These are phyloP conservation scores for Nemoura dubitans DNA, from an alignment of 2,888 invertebrate genomes.

Conservation along the genomic window DNA sequence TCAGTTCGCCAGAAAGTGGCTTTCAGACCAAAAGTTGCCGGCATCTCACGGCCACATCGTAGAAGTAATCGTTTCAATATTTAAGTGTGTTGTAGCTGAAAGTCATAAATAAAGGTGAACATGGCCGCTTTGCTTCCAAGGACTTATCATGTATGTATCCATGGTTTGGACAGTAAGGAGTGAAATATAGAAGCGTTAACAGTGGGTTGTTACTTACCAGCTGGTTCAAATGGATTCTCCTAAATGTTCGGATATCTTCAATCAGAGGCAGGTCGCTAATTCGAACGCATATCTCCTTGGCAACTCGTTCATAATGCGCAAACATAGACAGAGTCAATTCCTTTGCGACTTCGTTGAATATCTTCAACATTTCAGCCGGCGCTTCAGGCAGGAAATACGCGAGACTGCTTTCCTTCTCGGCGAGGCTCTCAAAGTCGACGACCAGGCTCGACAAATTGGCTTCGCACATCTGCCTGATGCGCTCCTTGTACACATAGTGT, in stretches of 20 bases:
- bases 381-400: slow-evolving; percentile 98
- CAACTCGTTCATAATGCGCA: slow-evolving; percentile 95
- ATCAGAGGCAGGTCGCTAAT: slow-evolving; percentile 95
- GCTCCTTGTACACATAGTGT: slow-evolving; percentile 89
- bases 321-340: slow-evolving; percentile 92
- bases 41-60: too few species aligned
- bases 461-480: slow-evolving; percentile 94
- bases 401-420: slow-evolving; percentile 88
- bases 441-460: slow-evolving; percentile 85
- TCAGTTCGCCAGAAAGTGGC: too few species aligned
- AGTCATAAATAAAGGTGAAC: too few species aligned
- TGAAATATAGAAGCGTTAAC: too few species aligned
- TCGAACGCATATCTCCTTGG: slow-evolving; percentile 92
- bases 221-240: slow-evolving; percentile 69
- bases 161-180: too few species aligned
- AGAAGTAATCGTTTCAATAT: too few species aligned
- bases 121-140: too few species aligned
- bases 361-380: slow-evolving; percentile 94
- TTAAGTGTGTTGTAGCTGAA: too few species aligned
- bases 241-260: slow-evolving; percentile 93
- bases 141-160: too few species aligned
- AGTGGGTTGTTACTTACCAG: slow-evolving; percentile 26
- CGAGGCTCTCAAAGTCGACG: slow-evolving; percentile 92
- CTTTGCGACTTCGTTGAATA: slow-evolving; percentile 95
- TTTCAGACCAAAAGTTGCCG: too few species aligned